These are phyloP conservation scores for Protomyctophum bolini DNA, from an alignment of 2,113 vertebrate genomes.

Conservation along the genomic window DNA sequence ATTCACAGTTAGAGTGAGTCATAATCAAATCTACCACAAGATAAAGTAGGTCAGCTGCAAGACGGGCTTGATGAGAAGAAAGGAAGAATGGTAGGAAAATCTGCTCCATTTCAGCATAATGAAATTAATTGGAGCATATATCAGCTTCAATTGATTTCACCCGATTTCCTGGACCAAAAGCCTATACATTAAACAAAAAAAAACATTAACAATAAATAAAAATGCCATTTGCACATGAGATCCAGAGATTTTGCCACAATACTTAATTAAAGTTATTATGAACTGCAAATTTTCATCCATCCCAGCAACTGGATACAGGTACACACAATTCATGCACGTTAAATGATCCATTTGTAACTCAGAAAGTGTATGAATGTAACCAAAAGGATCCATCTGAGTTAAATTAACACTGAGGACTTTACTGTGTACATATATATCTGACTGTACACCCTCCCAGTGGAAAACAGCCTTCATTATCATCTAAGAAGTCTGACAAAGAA, in stretches of 20 bases:
- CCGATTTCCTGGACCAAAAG: slow-evolving; percentile 2
- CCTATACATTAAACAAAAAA: background rate
- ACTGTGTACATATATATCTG: no score
- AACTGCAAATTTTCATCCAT: background rate
- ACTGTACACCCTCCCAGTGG: no score
- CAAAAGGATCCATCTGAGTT: no score
- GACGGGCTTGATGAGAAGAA: slow-evolving; percentile 30
- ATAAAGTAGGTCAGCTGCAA: slow-evolving; percentile 58
- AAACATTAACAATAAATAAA: no score
- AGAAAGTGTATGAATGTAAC: no score
- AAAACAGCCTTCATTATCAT: no score
- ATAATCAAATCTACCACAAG: slow-evolving; percentile 61
- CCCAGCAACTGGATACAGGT: no score
- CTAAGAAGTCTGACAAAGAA: slow-evolving; percentile 1
- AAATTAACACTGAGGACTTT: no score
- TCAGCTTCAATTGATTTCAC: slow-evolving; percentile 36
- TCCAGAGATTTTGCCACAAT: background rate
- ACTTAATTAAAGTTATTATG: background rate
- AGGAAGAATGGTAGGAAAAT: slow-evolving; percentile 5
- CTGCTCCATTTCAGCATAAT: slow-evolving; percentile 47
- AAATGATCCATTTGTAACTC: no score
- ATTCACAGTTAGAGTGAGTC: slow-evolving; percentile 52
- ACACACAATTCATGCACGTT: no score
- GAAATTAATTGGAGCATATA: slow-evolving; percentile 30
- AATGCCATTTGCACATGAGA: no score